phyloP scores from a whole-genome alignment of 2,113 vertebrate species.

The Pao palembangensis region DNA sequence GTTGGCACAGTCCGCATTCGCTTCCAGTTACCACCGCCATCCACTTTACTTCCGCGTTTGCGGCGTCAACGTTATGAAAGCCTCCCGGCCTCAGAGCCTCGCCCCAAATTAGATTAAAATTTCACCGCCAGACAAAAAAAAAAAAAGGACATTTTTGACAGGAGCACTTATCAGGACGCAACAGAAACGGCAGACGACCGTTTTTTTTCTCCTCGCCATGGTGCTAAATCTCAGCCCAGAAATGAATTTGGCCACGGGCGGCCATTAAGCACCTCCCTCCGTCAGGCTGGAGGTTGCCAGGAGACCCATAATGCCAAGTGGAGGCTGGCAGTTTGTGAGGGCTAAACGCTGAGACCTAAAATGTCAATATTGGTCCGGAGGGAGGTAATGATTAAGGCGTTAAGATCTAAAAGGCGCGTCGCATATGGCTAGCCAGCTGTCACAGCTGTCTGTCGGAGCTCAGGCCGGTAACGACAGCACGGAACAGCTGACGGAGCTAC shows the following conservation, averaged over 20 bases:
- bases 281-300: constrained; percentile 41
- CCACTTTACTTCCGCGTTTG: too few species aligned
- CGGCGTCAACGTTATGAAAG: not conserved
- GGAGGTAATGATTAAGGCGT: constrained; percentile 54
- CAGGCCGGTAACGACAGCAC: constrained; percentile 24
- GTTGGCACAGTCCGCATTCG: too few species aligned
- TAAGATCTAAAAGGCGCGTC: constrained; percentile 56
- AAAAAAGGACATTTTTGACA: not conserved
- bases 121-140: not conserved
- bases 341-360: constrained; percentile 49
- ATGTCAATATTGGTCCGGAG: constrained; percentile 59
- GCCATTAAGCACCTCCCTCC: constrained; percentile 26
- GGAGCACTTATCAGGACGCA: constrained; percentile 6
- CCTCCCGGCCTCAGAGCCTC: constrained; percentile 7
- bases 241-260: constrained; percentile 19
- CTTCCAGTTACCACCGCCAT: constrained; percentile 7
- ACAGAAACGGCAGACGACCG: too few species aligned
- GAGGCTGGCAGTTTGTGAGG: constrained; percentile 57
- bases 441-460: constrained; percentile 55
- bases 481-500: constrained; percentile 56
- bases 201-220: too few species aligned
- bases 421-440: constrained; percentile 68
- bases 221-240: constrained; percentile 11
- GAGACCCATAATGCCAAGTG: constrained; percentile 49
- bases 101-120: constrained; percentile 4